phyloP scores from a whole-genome alignment of 2,113 vertebrate species.

The Pholis gunnellus region DNA sequence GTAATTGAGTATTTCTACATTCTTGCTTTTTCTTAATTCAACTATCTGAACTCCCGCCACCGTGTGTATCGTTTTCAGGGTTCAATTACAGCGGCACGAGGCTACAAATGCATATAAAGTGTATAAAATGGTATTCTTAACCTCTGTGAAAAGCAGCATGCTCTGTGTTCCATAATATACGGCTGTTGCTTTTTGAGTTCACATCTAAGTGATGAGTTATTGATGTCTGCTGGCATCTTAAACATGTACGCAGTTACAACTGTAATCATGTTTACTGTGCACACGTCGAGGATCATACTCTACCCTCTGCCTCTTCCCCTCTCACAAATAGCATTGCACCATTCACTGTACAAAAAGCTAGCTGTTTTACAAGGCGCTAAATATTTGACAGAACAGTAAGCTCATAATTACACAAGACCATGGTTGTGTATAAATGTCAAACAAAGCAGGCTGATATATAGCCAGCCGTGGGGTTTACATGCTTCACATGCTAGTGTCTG shows the following conservation, averaged over 20 bases:
- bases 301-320: constrained; percentile 29
- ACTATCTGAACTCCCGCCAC: not conserved
- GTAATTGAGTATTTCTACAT: not conserved
- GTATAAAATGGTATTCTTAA: not conserved
- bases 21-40: not conserved
- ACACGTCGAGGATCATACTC: constrained; percentile 40
- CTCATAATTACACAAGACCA: constrained; percentile 75
- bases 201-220: constrained; percentile 48
- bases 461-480: constrained; percentile 75
- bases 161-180: constrained; percentile 23
- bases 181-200: constrained; percentile 15
- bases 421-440: constrained; percentile 82
- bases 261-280: constrained; percentile 48
- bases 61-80: not conserved
- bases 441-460: constrained; percentile 79
- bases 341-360: constrained; percentile 68
- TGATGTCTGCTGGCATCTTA: constrained; percentile 40
- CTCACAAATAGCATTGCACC: constrained; percentile 56
- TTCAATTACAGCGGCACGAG: constrained; percentile 16
- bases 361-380: constrained; percentile 81
- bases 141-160: not conserved
- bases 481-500: constrained; percentile 75
- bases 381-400: constrained; percentile 78
- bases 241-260: constrained; percentile 17
- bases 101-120: constrained; percentile 10